Conservation (phyloP, 2,113 vertebrate genomes). For the Ivindomyrus marchei region DNA sequence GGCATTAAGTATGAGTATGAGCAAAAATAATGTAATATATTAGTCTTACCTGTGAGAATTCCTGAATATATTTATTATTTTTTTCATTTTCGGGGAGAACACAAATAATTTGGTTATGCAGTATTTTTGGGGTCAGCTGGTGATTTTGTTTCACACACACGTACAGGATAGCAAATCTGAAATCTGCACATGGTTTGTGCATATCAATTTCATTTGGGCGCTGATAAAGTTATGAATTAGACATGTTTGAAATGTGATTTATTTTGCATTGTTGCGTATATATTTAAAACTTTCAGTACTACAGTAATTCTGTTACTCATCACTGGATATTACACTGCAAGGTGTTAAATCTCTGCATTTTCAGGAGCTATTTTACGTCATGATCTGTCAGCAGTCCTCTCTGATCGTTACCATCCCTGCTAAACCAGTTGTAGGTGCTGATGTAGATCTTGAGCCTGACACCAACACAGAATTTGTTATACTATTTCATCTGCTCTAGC, state of each 20-base stretch:
- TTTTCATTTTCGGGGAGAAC: neutral
- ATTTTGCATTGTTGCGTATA: neutral
- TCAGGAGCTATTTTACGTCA: neutral
- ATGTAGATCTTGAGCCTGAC: neutral
- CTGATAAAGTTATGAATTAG: neutral
- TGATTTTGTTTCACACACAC: neutral
- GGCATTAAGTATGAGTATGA: neutral
- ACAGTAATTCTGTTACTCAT: neutral
- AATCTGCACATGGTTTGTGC: neutral
- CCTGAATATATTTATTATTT: neutral
- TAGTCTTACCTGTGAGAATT: neutral
- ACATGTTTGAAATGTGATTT: neutral
- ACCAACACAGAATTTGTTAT: neutral
- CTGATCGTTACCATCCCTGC: neutral
- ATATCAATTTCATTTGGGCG: neutral
- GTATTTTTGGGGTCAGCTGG: neutral
- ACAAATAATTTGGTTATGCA: neutral
- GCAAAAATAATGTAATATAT: constrained; percentile 4
- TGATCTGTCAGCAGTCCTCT: neutral
- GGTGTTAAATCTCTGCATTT: neutral
- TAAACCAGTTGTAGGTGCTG: neutral
- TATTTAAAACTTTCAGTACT: neutral
- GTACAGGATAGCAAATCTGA: neutral
- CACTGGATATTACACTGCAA: neutral
- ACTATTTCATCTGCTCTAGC: neutral